Evolutionary conservation across 2,113 vertebrate species (phyloP).

Genomic region (Sula dactylatra): DNA sequence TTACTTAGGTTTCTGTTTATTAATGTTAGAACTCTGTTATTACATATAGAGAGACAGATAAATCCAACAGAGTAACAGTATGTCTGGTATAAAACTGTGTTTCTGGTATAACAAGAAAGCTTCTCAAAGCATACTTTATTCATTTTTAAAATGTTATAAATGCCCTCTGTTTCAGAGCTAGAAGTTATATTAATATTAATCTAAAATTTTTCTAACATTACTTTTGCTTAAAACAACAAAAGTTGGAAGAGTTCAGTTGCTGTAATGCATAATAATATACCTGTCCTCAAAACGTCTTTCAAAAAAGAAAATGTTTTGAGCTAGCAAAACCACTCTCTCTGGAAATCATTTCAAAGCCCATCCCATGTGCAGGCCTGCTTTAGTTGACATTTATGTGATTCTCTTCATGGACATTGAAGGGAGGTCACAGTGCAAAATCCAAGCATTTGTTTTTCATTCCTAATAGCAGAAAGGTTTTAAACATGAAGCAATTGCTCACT

Average conservation of each 20-base stretch:
- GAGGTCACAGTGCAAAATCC: neutral
- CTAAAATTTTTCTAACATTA: neutral
- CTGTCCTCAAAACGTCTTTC: neutral
- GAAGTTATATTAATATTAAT: slow-evolving; percentile 38
- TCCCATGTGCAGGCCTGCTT: neutral
- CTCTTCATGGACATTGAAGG: neutral
- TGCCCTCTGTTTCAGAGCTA: neutral
- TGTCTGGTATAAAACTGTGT: neutral
- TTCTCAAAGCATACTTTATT: neutral
- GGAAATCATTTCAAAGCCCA: neutral
- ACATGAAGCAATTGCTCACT: slow-evolving; percentile 40
- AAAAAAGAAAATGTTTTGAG: neutral
- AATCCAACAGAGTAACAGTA: neutral
- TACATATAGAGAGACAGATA: neutral
- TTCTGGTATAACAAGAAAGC: neutral
- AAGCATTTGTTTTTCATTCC: slow-evolving; percentile 42
- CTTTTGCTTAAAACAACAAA: slow-evolving; percentile 34
- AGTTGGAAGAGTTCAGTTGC: neutral
- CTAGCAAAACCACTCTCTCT: neutral
- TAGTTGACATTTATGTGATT: neutral
- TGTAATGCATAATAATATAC: slow-evolving; percentile 2
- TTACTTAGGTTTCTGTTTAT: neutral
- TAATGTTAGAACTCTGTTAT: neutral
- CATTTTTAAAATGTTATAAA: slow-evolving; percentile 2
- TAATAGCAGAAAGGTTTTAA: slow-evolving; percentile 34